Conservation (phyloP, 2,113 vertebrate species). For the Lynx canadensis region DNA sequence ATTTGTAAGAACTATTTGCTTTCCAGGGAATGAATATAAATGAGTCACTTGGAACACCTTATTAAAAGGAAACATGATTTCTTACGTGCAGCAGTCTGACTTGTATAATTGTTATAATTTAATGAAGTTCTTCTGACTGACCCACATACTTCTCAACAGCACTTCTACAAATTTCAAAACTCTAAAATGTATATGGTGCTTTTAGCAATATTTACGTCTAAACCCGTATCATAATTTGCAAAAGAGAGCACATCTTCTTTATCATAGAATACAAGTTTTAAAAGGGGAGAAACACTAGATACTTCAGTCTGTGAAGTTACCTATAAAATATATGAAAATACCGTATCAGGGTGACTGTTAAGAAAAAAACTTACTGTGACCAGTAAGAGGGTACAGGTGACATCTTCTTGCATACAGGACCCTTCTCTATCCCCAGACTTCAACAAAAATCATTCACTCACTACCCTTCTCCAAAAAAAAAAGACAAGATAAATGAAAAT, state of each 20-base stretch:
- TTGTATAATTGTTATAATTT: not conserved
- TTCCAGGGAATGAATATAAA: not conserved
- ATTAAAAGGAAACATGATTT: constrained; percentile 13
- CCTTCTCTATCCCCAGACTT: not conserved
- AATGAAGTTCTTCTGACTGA: not conserved
- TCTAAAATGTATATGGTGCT: not conserved
- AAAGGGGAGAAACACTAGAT: not conserved
- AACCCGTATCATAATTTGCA: not conserved
- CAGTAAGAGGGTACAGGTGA: not conserved
- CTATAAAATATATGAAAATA: not conserved
- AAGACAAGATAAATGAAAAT: constrained; percentile 5
- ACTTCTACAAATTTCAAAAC: not conserved
- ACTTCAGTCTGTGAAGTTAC: not conserved
- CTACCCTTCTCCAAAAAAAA: constrained; percentile 49
- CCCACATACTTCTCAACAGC: constrained; percentile 5
- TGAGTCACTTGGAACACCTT: not conserved
- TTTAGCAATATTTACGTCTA: constrained; percentile 42
- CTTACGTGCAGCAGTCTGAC: not conserved
- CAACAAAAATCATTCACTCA: not conserved
- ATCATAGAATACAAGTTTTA: not conserved
- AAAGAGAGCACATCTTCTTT: not conserved
- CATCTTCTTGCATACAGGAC: not conserved
- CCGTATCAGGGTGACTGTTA: not conserved
- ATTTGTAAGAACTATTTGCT: not conserved
- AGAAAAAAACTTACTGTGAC: not conserved